A percentile compares a stretch with the other conserved stretches of the same genome.
phyloP scores from a whole-genome alignment of 2,888 invertebrate species.

The Patella pellucida region DNA sequence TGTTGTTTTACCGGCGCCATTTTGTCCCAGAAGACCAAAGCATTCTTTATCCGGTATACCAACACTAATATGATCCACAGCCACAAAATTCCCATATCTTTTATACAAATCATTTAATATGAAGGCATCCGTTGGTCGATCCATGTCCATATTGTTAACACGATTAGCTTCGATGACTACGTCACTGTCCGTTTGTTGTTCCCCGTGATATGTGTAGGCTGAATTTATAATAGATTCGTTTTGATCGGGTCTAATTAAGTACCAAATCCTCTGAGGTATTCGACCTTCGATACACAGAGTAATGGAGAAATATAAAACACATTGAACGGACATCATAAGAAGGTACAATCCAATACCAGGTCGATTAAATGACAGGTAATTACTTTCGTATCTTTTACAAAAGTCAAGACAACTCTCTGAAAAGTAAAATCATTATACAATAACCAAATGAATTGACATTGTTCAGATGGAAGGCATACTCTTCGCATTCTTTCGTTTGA shows the following conservation, averaged over 20 bases:
- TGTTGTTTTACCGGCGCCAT: slow-evolving; percentile 91
- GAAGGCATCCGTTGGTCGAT: slow-evolving; percentile 60
- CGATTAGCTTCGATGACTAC: no score
- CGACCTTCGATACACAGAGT: slow-evolving; percentile 77
- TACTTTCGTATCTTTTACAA: slow-evolving; percentile 67
- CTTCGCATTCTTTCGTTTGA: no score
- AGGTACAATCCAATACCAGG: slow-evolving; percentile 82
- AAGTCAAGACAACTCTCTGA: neutral
- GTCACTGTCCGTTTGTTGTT: no score
- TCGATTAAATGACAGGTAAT: slow-evolving; percentile 78
- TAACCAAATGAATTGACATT: no score
- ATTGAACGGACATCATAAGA: slow-evolving; percentile 75
- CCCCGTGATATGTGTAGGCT: neutral
- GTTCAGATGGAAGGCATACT: no score
- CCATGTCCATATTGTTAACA: no score
- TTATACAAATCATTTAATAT: slow-evolving; percentile 76
- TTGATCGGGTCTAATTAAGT: slow-evolving; percentile 20
- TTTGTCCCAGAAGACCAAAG: slow-evolving; percentile 86
- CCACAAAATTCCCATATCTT: slow-evolving; percentile 76
- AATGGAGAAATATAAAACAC: slow-evolving; percentile 76
- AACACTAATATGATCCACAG: slow-evolving; percentile 63
- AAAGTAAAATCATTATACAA: slow-evolving; percentile 10
- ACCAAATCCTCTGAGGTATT: slow-evolving; percentile 29
- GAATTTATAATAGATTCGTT: slow-evolving; percentile 12
- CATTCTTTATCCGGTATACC: slow-evolving; percentile 76